Evolutionary conservation across 2,113 vertebrate genomes (phyloP).

Genomic region (Sialia sialis): DNA sequence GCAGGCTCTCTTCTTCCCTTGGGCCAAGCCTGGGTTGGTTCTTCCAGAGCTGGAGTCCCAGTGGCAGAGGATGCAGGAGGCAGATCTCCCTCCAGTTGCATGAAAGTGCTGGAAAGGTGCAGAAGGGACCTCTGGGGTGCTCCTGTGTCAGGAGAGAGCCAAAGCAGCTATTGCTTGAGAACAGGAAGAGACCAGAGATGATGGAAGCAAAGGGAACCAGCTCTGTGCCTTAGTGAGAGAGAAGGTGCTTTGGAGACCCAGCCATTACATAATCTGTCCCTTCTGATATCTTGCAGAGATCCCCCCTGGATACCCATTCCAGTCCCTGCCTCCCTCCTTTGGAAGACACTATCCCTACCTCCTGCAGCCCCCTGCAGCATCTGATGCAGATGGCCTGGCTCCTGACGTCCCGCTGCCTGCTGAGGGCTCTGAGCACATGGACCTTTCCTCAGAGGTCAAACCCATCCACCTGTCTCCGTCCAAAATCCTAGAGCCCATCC

Average conservation of each 20-base stretch:
- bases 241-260: not conserved
- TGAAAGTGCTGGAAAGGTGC: not conserved
- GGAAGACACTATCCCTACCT: conserved; percentile 86
- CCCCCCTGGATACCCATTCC: conserved; percentile 86
- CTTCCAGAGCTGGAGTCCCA: not conserved
- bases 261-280: not conserved
- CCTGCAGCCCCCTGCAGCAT: conserved; percentile 75
- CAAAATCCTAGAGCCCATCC: conserved; percentile 72
- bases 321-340: conserved; percentile 83
- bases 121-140: not conserved
- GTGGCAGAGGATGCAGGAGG: not conserved
- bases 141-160: not conserved
- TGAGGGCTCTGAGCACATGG: conserved; percentile 73
- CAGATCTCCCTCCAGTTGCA: not conserved
- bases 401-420: conserved; percentile 75
- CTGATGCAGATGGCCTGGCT: conserved; percentile 76
- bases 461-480: conserved; percentile 79
- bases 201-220: not conserved
- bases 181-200: not conserved
- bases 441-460: conserved; percentile 78
- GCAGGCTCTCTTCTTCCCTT: not conserved
- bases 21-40: not conserved
- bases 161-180: not conserved
- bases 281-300: conserved; percentile 77
- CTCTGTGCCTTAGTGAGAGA: not conserved